A percentile compares a stretch with the other conserved stretches of the same genome.
These are phyloP conservation scores for Larimichthys crocea DNA, from an alignment of 2,113 vertebrate species.

Conservation along the genomic window DNA sequence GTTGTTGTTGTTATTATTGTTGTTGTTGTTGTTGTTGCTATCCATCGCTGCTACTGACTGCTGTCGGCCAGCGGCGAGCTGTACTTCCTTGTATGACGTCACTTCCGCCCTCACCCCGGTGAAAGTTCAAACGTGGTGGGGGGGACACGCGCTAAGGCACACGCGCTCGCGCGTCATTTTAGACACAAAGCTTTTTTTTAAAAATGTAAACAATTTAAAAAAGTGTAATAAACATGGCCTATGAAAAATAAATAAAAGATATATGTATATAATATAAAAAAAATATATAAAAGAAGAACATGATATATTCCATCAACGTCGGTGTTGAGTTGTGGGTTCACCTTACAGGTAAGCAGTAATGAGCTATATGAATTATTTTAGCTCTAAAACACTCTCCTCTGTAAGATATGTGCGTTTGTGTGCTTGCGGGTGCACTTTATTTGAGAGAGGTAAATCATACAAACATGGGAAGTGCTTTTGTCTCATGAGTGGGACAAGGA, in stretches of 20 bases:
- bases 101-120: constrained; percentile 58
- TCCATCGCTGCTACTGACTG: constrained; percentile 22
- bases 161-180: not conserved
- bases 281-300: not conserved
- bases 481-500: constrained; percentile 81
- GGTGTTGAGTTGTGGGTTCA: not conserved
- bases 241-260: not conserved
- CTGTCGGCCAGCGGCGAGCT: constrained; percentile 25
- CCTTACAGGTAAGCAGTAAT: constrained; percentile 16
- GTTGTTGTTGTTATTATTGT: constrained; percentile 4
- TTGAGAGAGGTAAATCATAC: constrained; percentile 76
- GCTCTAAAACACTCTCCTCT: not conserved
- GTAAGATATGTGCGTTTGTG: not conserved
- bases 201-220: not conserved
- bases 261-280: too few relatives aligned
- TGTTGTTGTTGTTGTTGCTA: constrained; percentile 21
- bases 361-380: constrained; percentile 2
- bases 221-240: not conserved
- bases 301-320: not conserved
- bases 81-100: constrained; percentile 72
- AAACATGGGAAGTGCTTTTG: constrained; percentile 80
- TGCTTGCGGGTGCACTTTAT: constrained; percentile 44
- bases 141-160: not conserved
- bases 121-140: constrained; percentile 24
- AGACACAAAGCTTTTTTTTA: too few relatives aligned